Evolutionary conservation across 2,113 vertebrate species (phyloP), one percentile per base, ranked within the genome.

Genomic region (Myrmophylax atrothorax): DNA sequence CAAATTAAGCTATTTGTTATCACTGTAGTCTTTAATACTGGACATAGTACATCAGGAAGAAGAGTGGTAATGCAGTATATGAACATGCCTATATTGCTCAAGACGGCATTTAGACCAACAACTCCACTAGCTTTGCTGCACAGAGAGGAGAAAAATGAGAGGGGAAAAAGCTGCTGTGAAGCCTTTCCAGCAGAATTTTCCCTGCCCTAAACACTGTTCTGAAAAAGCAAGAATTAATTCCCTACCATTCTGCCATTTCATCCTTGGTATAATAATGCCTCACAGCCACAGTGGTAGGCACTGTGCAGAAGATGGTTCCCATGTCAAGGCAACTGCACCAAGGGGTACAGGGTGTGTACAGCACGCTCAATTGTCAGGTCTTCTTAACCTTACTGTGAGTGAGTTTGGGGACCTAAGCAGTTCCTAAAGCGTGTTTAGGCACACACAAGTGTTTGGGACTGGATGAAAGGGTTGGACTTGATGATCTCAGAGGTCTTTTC

Each of bases 381-480:
- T 8, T 40, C 37, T 20, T 14, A 10, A 7, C 6, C 28, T 14
- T 35, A 11, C 50, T 20, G 4, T 1, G 44, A 67, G n/a, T 0
- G 9, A 38, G 8, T 25, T 18, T 1, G 14, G 68, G 18, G 16
- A 35, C 63, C 68, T 6, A 10, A 59, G 47, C n/a, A 33, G 52
- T 9, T 62, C 68, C 47, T 4, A 7, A 70, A 82, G 22, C 3
- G 0, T 2, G 0, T 44, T 9, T 18, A 19, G 44, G 31, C 10
- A 28, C 69, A 40, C 53, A 59, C 18, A 46, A 12, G 23, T 69
- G 46, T 19, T 13, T 24, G 38, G 46, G 55, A 44, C 23, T 4
- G 2, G 47, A 23, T 28, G 33, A n/a, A n/a, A n/a, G n/a, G n/a
- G n/a, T n/a, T n/a, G n/a, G n/a, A n/a, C n/a, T n/a, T n/a, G n/a